Percentiles rank a stretch among this genome's conserved stretches.
These are phyloP conservation scores for Napeogenes sylphis DNA, from an alignment of 2,888 invertebrate genomes.

Conservation along the genomic window DNA sequence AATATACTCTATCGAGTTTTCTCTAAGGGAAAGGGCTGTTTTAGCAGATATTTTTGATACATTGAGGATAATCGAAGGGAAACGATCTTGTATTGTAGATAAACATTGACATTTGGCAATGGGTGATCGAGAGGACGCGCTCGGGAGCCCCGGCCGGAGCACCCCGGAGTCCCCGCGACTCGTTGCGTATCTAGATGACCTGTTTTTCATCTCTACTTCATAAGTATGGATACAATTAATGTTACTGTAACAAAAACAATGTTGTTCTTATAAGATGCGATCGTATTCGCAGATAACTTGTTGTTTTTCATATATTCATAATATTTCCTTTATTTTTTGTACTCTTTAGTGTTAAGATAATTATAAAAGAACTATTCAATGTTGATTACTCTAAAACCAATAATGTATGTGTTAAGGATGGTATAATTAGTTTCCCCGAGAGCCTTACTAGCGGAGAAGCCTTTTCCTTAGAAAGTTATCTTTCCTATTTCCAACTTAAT, in stretches of 20 bases:
- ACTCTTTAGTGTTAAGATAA: slow-evolving; percentile 77
- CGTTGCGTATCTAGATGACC: slow-evolving; percentile 40
- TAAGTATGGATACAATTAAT: slow-evolving; percentile 66
- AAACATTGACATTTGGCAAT: slow-evolving; percentile 37
- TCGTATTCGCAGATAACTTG: slow-evolving; percentile 72
- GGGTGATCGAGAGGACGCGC: slow-evolving; percentile 24
- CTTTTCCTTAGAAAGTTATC: slow-evolving; percentile 72
- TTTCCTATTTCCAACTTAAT: slow-evolving; percentile 42
- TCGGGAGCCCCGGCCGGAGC: slow-evolving; percentile 13
- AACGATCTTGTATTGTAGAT: slow-evolving; percentile 61
- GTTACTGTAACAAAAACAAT: slow-evolving; percentile 74
- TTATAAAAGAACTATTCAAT: slow-evolving; percentile 77
- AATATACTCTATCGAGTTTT: slow-evolving; percentile 72
- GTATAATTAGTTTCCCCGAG: slow-evolving; percentile 75
- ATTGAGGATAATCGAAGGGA: slow-evolving; percentile 74
- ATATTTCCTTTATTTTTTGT: slow-evolving; percentile 79
- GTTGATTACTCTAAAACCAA: slow-evolving; percentile 77
- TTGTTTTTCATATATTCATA: slow-evolving; percentile 78
- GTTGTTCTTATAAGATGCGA: slow-evolving; percentile 77
- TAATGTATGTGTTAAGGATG: slow-evolving; percentile 71
- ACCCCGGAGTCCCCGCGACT: slow-evolving; percentile 31
- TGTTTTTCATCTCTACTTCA: slow-evolving; percentile 55
- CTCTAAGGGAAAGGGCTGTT: slow-evolving; percentile 76
- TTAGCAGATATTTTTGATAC: slow-evolving; percentile 78
- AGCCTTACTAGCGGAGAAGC: slow-evolving; percentile 71